A percentile compares a stretch with the other conserved stretches of the same genome.
Evolutionary conservation across 2,888 invertebrate genomes (phyloP).

Genomic region (Melinaea menophilus): DNA sequence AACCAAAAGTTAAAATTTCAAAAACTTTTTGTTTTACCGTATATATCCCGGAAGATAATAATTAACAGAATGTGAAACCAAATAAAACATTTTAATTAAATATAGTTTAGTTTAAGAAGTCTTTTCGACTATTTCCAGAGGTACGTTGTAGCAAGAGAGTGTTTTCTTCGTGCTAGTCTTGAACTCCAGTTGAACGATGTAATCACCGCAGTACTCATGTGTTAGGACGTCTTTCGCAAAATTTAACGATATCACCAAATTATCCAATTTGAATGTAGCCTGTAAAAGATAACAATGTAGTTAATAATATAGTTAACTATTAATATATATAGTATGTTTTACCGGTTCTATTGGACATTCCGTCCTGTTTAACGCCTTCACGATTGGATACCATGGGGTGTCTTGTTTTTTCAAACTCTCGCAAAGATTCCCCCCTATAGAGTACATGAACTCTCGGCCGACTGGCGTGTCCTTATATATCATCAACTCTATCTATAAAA

Average conservation of each 20-base stretch:
- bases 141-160: slow-evolving; percentile 42
- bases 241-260: slow-evolving; percentile 41
- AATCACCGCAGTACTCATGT: slow-evolving; percentile 49
- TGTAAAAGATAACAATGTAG: slow-evolving; percentile 37
- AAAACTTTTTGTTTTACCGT: too few relatives aligned
- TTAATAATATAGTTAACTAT: too few relatives aligned
- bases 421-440: slow-evolving; percentile 45
- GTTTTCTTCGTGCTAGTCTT: slow-evolving; percentile 28
- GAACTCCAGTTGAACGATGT: slow-evolving; percentile 32
- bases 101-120: slow-evolving; percentile 6
- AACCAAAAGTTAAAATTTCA: too few relatives aligned
- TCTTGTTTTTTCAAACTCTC: slow-evolving; percentile 43
- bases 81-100: slow-evolving; percentile 24
- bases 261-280: slow-evolving; percentile 41
- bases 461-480: slow-evolving; percentile 47
- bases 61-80: neutral
- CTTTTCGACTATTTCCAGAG: slow-evolving; percentile 24
- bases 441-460: slow-evolving; percentile 48
- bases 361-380: slow-evolving; percentile 44
- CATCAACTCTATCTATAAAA: slow-evolving; percentile 45
- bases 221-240: slow-evolving; percentile 41
- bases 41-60: too few relatives aligned
- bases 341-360: slow-evolving; percentile 55
- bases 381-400: slow-evolving; percentile 51
- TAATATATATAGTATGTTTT: too few relatives aligned